Percentiles rank a stretch among this genome's conserved stretches.
phyloP scores from a whole-genome alignment of 2,888 invertebrate species.

The Erynnis tages region DNA sequence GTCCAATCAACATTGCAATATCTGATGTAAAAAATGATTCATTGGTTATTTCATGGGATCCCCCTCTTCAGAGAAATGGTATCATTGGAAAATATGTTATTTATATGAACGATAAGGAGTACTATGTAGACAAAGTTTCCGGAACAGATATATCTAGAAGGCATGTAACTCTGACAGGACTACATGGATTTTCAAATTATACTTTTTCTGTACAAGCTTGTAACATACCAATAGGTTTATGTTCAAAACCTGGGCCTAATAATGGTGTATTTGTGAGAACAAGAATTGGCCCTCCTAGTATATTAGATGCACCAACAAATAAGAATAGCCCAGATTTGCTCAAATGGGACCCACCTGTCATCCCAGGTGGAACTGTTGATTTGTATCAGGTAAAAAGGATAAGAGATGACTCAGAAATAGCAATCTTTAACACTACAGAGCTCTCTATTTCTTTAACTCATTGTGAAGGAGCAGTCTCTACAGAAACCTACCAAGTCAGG shows the following conservation, averaged over 20 bases:
- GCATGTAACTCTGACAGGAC: constrained; percentile 49
- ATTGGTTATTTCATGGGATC: constrained; percentile 84
- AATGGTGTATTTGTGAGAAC: constrained; percentile 79
- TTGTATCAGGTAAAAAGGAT: constrained; percentile 78
- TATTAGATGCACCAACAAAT: constrained; percentile 53
- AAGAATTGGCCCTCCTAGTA: constrained; percentile 82
- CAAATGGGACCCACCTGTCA: constrained; percentile 75
- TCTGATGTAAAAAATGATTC: constrained; percentile 83
- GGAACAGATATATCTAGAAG: constrained; percentile 51
- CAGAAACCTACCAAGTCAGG: constrained; percentile 65
- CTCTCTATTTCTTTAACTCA: constrained; percentile 44
- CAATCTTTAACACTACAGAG: constrained; percentile 55
- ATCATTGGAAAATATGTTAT: constrained; percentile 85
- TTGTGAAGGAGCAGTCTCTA: constrained; percentile 57
- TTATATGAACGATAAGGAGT: constrained; percentile 62
- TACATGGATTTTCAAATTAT: constrained; percentile 85
- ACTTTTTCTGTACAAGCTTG: constrained; percentile 87
- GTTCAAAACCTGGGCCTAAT: constrained; percentile 79
- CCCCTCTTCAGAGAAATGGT: constrained; percentile 88
- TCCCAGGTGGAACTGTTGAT: constrained; percentile 79
- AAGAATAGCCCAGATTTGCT: constrained; percentile 54
- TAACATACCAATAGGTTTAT: constrained; percentile 80
- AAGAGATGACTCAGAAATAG: constrained; percentile 49
- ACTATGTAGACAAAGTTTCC: constrained; percentile 46
- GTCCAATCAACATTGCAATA: constrained; percentile 82